Conservation (phyloP, 2,888 invertebrate species). For the Nephrotoma appendiculata region DNA sequence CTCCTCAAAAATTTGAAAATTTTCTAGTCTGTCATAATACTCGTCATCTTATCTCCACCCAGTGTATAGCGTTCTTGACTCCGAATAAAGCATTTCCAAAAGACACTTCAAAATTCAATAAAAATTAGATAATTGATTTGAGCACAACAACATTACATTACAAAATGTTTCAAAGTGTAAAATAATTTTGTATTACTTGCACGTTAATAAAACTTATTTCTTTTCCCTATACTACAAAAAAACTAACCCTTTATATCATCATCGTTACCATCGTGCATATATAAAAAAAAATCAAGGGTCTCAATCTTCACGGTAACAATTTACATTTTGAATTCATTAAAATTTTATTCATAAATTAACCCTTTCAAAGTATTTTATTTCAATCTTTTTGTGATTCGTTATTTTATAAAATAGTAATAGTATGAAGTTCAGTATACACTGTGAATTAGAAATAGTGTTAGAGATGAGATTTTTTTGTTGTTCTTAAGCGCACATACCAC, state of each 20-base stretch:
- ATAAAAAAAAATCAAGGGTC: background rate
- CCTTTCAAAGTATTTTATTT: background rate
- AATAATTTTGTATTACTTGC: background rate
- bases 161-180: background rate
- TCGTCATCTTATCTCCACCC: too few relatives aligned
- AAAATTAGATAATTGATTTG: background rate
- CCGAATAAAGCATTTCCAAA: background rate
- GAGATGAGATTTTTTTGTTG: background rate
- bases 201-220: background rate
- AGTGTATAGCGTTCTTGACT: background rate
- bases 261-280: background rate
- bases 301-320: background rate
- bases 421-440: background rate
- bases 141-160: background rate
- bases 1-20: too few relatives aligned
- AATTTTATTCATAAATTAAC: background rate
- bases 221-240: background rate
- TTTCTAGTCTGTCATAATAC: too few relatives aligned
- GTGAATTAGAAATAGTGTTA: background rate
- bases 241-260: background rate
- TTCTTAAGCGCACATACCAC: background rate
- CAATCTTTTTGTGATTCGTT: background rate
- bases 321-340: background rate
- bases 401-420: background rate
- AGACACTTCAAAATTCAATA: background rate